Conservation (phyloP, 2,888 invertebrate genomes). For the Xestia ashworthii region DNA sequence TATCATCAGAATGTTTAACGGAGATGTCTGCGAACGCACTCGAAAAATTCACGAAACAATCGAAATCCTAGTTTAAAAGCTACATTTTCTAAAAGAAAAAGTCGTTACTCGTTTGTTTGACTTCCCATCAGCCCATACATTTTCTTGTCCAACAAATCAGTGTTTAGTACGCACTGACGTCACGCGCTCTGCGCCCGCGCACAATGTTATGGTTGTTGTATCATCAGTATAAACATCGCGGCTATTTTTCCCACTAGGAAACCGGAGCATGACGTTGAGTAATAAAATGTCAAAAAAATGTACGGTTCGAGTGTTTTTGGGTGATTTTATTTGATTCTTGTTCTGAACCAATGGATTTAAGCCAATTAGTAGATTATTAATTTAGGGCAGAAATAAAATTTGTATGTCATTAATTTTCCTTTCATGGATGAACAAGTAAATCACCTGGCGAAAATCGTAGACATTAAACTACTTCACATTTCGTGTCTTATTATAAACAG, state of each 20-base stretch:
- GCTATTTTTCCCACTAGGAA: conserved; percentile 44
- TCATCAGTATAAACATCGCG: conserved; percentile 64
- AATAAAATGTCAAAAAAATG: conserved; percentile 28
- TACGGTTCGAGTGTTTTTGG: background rate
- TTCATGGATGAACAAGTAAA: too few relatives aligned
- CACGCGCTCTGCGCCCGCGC: conserved; percentile 51
- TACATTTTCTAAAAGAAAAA: conserved; percentile 1
- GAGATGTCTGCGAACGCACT: background rate
- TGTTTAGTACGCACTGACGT: conserved; percentile 56
- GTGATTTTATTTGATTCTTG: background rate
- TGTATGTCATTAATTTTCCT: too few relatives aligned
- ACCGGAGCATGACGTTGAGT: conserved; percentile 35
- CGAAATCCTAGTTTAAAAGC: background rate
- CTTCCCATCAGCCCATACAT: conserved; percentile 5
- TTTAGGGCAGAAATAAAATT: too few relatives aligned
- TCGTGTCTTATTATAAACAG: too few relatives aligned
- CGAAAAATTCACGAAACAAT: background rate
- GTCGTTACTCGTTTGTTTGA: conserved; percentile 15
- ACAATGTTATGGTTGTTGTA: conserved; percentile 57
- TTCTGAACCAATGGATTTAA: background rate
- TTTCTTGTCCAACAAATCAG: conserved; percentile 40
- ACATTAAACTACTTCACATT: too few relatives aligned
- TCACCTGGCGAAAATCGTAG: too few relatives aligned
- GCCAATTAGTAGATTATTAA: too few relatives aligned
- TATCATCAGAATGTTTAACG: background rate